Evolutionary conservation across 1,140 invertebrate species (phyloP).

Genomic region (Anastrepha ludens): DNA sequence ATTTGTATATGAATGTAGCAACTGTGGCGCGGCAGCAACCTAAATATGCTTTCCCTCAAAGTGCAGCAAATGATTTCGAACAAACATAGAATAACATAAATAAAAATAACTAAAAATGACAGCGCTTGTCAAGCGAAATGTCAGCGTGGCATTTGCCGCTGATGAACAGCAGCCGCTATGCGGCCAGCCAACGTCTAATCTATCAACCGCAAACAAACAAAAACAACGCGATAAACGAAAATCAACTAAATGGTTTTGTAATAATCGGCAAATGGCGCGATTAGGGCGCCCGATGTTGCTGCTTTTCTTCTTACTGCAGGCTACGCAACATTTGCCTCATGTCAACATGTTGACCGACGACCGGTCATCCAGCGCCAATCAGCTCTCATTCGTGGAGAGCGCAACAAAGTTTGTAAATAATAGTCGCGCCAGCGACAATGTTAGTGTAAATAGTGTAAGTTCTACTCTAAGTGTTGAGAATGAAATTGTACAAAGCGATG

Average conservation of each 20-base stretch:
- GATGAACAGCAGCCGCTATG: not conserved
- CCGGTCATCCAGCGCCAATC: slow-evolving; percentile 39
- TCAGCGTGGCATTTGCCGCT: slow-evolving; percentile 66
- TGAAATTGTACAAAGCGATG: slow-evolving; percentile 68
- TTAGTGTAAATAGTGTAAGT: slow-evolving; percentile 67
- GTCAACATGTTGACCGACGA: slow-evolving; percentile 66
- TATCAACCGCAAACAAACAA: not conserved
- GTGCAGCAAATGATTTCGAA: slow-evolving; percentile 6
- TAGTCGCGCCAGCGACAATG: not conserved
- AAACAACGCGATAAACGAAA: slow-evolving; percentile 57
- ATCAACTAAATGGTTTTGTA: not conserved
- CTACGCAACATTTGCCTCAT: slow-evolving; percentile 60
- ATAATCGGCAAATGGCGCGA: slow-evolving; percentile 55
- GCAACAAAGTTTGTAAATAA: slow-evolving; percentile 26
- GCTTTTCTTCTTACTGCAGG: slow-evolving; percentile 56
- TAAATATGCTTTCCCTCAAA: slow-evolving; percentile 45
- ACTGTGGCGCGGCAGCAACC: not conserved
- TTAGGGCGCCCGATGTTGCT: slow-evolving; percentile 2
- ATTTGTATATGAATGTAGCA: not conserved
- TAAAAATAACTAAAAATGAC: slow-evolving; percentile 61
- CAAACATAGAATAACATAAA: slow-evolving; percentile 28
- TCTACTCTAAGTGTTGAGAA: slow-evolving; percentile 59
- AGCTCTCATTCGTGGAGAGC: slow-evolving; percentile 22
- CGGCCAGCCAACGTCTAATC: too few relatives aligned
- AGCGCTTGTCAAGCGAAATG: slow-evolving; percentile 69